Evolutionary conservation across 2,797 vertebrate species (phyloP).

Genomic region (Aulostomus chinensis): DNA sequence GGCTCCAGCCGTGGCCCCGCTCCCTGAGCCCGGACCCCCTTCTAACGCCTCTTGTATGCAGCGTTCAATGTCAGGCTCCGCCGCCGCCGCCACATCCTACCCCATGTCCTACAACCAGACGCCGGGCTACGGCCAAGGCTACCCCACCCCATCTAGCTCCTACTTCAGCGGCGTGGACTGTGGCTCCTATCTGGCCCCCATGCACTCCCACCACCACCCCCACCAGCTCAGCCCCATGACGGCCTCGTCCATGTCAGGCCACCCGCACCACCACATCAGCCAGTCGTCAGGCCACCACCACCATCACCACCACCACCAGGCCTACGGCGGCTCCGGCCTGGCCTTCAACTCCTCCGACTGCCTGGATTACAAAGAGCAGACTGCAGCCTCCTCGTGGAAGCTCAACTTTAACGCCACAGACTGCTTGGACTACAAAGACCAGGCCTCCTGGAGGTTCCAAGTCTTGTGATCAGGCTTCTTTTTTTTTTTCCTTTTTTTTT

Average conservation of each 20-base stretch:
- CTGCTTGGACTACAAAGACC: constrained; percentile 99
- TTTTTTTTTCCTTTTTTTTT: neutral
- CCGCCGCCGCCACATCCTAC: constrained; percentile 84
- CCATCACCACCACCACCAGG: constrained; percentile 90
- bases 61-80: constrained; percentile 85
- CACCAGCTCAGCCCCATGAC: constrained; percentile 95
- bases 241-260: constrained; percentile 89
- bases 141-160: constrained; percentile 90
- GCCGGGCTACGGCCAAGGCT: constrained; percentile 90
- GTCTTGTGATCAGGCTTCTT: constrained; percentile 88
- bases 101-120: constrained; percentile 95
- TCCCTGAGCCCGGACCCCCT: constrained; percentile 86
- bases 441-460: constrained; percentile 98
- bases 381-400: constrained; percentile 92
- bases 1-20: constrained; percentile 77
- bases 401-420: constrained; percentile 99
- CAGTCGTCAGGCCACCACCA: constrained; percentile 93
- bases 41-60: constrained; percentile 93
- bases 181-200: constrained; percentile 93
- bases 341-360: constrained; percentile 97
- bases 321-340: constrained; percentile 87
- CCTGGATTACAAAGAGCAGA: constrained; percentile 99
- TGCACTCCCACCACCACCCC: constrained; percentile 95
- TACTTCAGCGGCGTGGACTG: constrained; percentile 98
- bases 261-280: constrained; percentile 92